Evolutionary conservation across 1,140 invertebrate genomes (phyloP), one percentile per base, ranked within the genome.

Genomic region (Helicoverpa zea): DNA sequence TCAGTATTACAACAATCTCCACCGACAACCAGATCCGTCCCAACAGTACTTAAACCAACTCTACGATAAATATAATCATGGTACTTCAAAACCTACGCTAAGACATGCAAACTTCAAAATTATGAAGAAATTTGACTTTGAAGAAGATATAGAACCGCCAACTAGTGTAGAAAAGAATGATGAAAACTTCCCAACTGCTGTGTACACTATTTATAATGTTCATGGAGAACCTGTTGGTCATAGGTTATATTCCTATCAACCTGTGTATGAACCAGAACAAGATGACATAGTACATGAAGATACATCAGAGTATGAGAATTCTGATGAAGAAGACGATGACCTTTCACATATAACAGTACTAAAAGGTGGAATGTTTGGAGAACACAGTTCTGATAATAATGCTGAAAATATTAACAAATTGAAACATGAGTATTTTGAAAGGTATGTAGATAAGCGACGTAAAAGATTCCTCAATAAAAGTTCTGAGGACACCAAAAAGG

Each of bases 351-450:
- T 91, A 1, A 94, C 92, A 14, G 81, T 95, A 18, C 75, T 95
- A 11, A 94, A 92, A 90, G 94, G 94, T n/a, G 94, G 94, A 11
- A 73, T 89, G 13, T 95, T 95, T 68, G 82, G 87, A 11, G 90
- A 93, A 23, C 88, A 89, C 35, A 79, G 64, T 49, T 18, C 75
- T 9, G 88, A 90, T 52, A 84, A 85, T 58, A 87, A 87, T 14
- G 89, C 87, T n/a, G 85, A 89, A 13, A 92, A 89, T 75, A 95
- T 95, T 13, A 93, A 94, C 35, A 92, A 87, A 85, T 66, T 95
- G 23, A 95, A 95, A 89, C 93, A 94, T 79, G 88, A 95, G 54
- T 95, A 95, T 80, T 95, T 95, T 73, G 94, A 94, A 90, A 88
- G 89, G 85, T 95, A 94, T 63, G 84, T 95, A 0, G 94, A 95